A percentile compares a stretch with the other conserved stretches of the same genome.
phyloP scores from a whole-genome alignment of 2,113 vertebrate genomes.

The Sturnira hondurensis region DNA sequence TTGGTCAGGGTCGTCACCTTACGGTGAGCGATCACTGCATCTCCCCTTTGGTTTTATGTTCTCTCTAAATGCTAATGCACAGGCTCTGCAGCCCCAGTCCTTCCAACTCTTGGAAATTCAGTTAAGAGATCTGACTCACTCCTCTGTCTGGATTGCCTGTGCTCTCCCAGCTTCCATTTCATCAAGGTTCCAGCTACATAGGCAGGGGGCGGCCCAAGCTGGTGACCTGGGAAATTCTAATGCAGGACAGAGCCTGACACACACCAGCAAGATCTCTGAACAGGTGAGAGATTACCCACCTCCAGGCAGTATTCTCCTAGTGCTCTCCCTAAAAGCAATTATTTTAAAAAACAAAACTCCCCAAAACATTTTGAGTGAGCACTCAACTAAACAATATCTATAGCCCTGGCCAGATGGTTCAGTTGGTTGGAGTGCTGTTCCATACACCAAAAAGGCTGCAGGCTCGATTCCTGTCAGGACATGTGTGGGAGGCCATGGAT shows the following conservation, averaged over 20 bases:
- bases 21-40: background rate
- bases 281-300: background rate
- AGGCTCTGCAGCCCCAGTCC: background rate
- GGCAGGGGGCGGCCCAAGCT: background rate
- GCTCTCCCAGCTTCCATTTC: background rate
- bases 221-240: background rate
- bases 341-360: background rate
- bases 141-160: background rate
- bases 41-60: slow-evolving; percentile 46
- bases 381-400: background rate
- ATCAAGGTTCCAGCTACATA: background rate
- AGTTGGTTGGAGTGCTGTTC: too few relatives aligned
- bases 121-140: background rate
- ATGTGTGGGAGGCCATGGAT: too few relatives aligned
- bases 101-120: background rate
- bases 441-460: too few relatives aligned
- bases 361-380: background rate
- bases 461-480: too few relatives aligned
- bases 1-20: slow-evolving; percentile 13
- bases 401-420: too few relatives aligned
- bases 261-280: background rate
- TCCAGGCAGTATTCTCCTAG: background rate
- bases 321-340: background rate
- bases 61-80: background rate
- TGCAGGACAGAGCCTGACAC: background rate